Evolutionary conservation across 2,888 invertebrate species (phyloP).

Genomic region (Lasioglossum malachurum): DNA sequence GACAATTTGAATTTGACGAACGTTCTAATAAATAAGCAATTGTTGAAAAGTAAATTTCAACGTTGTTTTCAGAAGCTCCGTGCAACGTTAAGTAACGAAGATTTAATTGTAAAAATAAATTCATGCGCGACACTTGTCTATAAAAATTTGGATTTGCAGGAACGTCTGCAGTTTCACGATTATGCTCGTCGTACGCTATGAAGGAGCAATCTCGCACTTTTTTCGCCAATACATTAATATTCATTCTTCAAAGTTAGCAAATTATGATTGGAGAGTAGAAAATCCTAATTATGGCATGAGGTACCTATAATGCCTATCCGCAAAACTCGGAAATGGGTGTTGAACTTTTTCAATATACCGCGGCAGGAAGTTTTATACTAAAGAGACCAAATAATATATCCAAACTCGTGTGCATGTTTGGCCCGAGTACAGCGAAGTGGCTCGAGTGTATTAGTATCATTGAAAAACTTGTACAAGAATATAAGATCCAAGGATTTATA

Average conservation of each 20-base stretch:
- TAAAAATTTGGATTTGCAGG: neutral
- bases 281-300: neutral
- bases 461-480: conserved; percentile 15
- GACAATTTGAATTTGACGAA: too few relatives aligned
- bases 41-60: too few relatives aligned
- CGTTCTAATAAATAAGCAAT: too few relatives aligned
- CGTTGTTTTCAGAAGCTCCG: too few relatives aligned
- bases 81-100: too few relatives aligned
- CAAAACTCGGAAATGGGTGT: neutral
- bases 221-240: neutral
- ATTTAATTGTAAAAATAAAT: neutral
- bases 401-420: neutral
- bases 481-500: conserved; percentile 15
- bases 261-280: neutral
- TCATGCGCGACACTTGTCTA: neutral
- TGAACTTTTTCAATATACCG: conserved; percentile 8
- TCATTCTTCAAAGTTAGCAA: neutral
- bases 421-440: neutral
- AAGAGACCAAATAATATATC: neutral
- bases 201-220: neutral
- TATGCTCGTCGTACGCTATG: neutral
- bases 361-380: neutral
- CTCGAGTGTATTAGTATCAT: conserved; percentile 8
- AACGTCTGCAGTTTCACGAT: neutral
- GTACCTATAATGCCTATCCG: neutral